Evolutionary conservation across 64 coral and sea anemone genomes (phyloP).

Genomic region (Porites lutea): DNA sequence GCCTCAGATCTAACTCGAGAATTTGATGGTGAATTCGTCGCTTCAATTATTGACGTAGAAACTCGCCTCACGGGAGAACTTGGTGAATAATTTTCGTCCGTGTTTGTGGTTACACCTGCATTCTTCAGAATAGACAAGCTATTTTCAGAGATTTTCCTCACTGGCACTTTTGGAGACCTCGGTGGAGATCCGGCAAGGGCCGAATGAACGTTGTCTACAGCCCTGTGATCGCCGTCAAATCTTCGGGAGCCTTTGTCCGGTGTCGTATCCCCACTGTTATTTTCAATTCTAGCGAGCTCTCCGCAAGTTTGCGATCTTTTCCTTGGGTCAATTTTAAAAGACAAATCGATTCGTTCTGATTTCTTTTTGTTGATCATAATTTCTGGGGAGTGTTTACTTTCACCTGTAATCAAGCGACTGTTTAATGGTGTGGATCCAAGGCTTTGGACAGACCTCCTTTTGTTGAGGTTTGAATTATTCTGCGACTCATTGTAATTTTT

Average conservation of each 20-base stretch:
- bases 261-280: not conserved
- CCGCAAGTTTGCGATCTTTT: not conserved
- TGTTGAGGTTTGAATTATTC: not conserved
- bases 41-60: not conserved
- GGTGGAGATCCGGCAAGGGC: not conserved
- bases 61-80: not conserved
- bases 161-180: not conserved
- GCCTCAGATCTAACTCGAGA: too few relatives aligned
- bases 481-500: not conserved
- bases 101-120: not conserved
- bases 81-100: not conserved
- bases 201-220: not conserved
- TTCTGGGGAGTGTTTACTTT: not conserved
- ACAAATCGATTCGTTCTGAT: slow-evolving; percentile 17
- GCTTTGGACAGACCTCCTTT: not conserved
- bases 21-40: not conserved
- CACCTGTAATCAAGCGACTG: not conserved
- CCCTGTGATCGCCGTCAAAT: not conserved
- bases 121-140: slow-evolving; percentile 14
- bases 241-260: not conserved
- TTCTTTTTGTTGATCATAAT: not conserved
- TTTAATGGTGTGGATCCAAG: not conserved
- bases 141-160: not conserved
- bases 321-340: not conserved
- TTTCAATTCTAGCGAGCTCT: not conserved